Evolutionary conservation across 2,797 vertebrate species (phyloP), one percentile per base, ranked within the genome.

Genomic region (Enteromius afrohamiltoni): DNA sequence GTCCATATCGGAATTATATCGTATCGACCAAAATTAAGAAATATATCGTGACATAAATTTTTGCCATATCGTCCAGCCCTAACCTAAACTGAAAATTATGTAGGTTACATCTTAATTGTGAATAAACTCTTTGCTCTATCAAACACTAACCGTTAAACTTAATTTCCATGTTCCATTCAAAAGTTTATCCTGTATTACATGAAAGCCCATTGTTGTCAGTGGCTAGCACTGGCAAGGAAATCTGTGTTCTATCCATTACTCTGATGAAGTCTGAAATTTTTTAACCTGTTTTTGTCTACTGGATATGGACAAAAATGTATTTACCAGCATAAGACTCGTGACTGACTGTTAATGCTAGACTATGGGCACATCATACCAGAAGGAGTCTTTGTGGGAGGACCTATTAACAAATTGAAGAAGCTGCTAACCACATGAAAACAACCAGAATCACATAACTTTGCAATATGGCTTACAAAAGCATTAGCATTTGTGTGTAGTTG

Each of bases 141-240:
- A 51, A 9, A 37, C 40, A 64, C 9, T 3, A 23, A 45, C 14
- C 49, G 1, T 26, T 21, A 45, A 10, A 83, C 10, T 6, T n/a
- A 34, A 74, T 42, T 49, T 68, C 17, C 4, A 58, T 70, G 68
- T 14, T 45, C 45, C 6, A 42, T 77, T 81, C 67, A 77, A n/a
- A 37, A 5, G 69, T 14, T 79, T 74, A 74, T 83, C 47, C 17
- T 64, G 65, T 70, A 23, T 6, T 77, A 70, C 40, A 60, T 51
- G 29, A 80, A 79, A 80, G 77, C 40, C 17, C 10, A 69, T 62
- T 86, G 83, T 64, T 3, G 4, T 26, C 3, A 23, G 7, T 2
- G 0, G 26, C 58, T 16, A 14, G 13, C 11, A 47, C 37, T 26
- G 26, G 49, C 2, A 21, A 67, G 53, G 60, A 76, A 80, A 71